These are phyloP conservation scores for Drosophila parabipectinata DNA, from an alignment of 1,140 invertebrate species.

Conservation along the genomic window DNA sequence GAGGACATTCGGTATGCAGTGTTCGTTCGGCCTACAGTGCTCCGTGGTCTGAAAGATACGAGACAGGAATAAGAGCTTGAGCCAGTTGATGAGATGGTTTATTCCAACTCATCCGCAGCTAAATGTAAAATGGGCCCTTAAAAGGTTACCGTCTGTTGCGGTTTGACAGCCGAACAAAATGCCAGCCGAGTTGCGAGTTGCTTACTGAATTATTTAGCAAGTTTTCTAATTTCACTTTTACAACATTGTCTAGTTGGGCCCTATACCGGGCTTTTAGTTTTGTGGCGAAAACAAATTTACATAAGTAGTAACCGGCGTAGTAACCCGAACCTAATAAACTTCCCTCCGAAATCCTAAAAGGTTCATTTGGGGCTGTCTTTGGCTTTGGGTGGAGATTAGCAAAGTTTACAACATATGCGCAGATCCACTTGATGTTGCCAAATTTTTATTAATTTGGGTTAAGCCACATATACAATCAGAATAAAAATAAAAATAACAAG, in stretches of 20 bases:
- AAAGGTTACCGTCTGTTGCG: constrained; percentile 49
- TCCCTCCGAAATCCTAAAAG: constrained; percentile 38
- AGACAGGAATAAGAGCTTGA: not conserved
- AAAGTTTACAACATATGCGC: constrained; percentile 71
- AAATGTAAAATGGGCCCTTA: constrained; percentile 49
- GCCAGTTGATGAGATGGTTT: constrained; percentile 6
- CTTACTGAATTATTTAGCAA: constrained; percentile 75
- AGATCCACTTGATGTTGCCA: constrained; percentile 63
- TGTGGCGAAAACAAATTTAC: constrained; percentile 55
- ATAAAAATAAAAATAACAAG: constrained; percentile 46
- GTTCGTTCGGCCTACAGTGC: constrained; percentile 84
- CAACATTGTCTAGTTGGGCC: constrained; percentile 33
- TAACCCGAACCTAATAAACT: constrained; percentile 66
- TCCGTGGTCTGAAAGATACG: constrained; percentile 84
- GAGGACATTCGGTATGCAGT: constrained; percentile 85
- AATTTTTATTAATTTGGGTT: constrained; percentile 79
- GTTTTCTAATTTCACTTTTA: constrained; percentile 75
- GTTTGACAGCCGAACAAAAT: constrained; percentile 18
- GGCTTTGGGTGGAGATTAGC: constrained; percentile 46
- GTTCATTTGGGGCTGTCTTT: constrained; percentile 53
- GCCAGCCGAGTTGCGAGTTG: not conserved
- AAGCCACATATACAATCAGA: constrained; percentile 64
- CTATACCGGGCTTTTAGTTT: constrained; percentile 18
- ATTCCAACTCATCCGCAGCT: constrained; percentile 8
- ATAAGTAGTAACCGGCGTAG: constrained; percentile 57